These are phyloP conservation scores for Anthophora plumipes DNA, from an alignment of 2,888 invertebrate species.

Conservation along the genomic window DNA sequence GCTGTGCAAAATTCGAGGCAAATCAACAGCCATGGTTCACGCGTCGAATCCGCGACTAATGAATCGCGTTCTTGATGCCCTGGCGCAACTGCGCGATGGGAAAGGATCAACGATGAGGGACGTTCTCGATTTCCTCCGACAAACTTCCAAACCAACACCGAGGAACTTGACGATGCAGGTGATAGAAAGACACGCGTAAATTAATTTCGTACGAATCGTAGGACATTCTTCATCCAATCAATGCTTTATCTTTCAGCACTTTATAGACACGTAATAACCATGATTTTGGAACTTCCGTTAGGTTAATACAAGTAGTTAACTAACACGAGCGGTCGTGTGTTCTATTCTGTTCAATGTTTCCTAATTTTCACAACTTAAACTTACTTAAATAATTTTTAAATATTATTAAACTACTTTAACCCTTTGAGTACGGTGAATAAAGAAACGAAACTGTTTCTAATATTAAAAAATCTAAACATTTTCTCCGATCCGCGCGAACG, in stretches of 20 bases:
- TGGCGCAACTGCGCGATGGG: slow-evolving; percentile 68
- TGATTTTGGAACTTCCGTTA: too few relatives aligned
- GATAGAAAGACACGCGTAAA: slow-evolving; percentile 7
- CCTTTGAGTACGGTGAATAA: too few relatives aligned
- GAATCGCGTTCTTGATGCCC: slow-evolving; percentile 75
- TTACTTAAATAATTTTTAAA: too few relatives aligned
- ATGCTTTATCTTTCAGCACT: background rate
- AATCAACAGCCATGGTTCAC: slow-evolving; percentile 54
- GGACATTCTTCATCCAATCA: background rate
- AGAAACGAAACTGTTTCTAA: too few relatives aligned
- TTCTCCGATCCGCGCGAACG: too few relatives aligned
- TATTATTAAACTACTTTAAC: too few relatives aligned
- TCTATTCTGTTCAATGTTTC: too few relatives aligned
- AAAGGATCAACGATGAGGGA: slow-evolving; percentile 76
- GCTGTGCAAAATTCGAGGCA: background rate
- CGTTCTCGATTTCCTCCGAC: slow-evolving; percentile 73
- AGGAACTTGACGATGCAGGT: slow-evolving; percentile 78
- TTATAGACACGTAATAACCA: too few relatives aligned
- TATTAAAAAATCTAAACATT: too few relatives aligned
- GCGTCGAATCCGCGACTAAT: slow-evolving; percentile 76
- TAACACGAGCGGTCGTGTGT: too few relatives aligned
- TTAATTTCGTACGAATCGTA: background rate
- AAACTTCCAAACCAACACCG: slow-evolving; percentile 51
- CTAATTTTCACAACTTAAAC: too few relatives aligned
- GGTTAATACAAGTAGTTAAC: too few relatives aligned